Conservation (phyloP, 2,888 invertebrate genomes). For the Eupsilia transversa region DNA sequence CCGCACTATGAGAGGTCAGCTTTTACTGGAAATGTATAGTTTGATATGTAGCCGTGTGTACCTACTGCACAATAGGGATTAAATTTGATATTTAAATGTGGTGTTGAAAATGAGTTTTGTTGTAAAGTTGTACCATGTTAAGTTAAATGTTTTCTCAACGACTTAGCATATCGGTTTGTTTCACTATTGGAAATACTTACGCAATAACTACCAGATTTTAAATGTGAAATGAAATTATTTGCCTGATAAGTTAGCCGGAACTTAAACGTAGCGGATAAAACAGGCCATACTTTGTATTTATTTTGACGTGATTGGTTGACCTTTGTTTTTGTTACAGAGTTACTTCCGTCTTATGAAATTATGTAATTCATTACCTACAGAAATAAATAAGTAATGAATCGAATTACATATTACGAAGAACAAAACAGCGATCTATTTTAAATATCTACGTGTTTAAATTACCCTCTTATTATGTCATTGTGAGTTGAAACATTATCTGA, state of each 20-base stretch:
- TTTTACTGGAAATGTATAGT: too few species aligned
- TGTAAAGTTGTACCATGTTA: background rate
- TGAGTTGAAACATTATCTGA: slow-evolving; percentile 12
- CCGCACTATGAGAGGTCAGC: too few species aligned
- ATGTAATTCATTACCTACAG: background rate
- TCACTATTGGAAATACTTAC: background rate
- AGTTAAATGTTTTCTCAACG: background rate
- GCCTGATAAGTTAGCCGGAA: background rate
- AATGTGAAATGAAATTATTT: background rate
- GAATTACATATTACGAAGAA: background rate
- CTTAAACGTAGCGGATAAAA: background rate
- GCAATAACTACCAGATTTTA: background rate
- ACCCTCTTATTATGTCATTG: slow-evolving; percentile 14
- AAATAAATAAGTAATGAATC: background rate
- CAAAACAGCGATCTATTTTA: background rate
- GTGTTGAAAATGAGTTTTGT: slow-evolving; percentile 1
- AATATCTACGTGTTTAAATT: background rate
- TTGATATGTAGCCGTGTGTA: too few species aligned
- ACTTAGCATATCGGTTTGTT: background rate
- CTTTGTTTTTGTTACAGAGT: background rate
- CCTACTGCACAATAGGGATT: background rate
- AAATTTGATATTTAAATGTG: background rate
- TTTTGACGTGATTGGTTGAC: background rate
- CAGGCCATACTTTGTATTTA: background rate
- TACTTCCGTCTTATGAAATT: background rate